Evolutionary conservation across 2,797 vertebrate genomes (phyloP), one percentile per base, ranked within the genome.

Genomic region (Myripristis jacobus): DNA sequence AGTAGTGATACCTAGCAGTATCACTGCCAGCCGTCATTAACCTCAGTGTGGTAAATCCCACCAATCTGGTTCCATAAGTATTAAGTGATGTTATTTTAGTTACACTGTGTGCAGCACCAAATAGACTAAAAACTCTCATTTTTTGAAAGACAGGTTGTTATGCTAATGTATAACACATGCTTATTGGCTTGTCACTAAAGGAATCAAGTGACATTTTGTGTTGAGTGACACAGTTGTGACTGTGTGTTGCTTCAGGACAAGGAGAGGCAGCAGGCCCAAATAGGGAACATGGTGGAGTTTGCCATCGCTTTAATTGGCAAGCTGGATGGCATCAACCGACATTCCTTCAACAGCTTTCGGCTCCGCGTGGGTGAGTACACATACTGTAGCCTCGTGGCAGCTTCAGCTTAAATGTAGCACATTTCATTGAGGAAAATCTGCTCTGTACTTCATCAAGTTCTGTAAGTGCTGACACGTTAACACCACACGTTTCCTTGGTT

Each of bases 291-390:
- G 95, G 96, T 99, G 89, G 98, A 99, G 77, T 99, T 98, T 52
- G 97, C 96, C 53, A 95, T 97, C 19, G 97, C 97, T 60, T 83
- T 99, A 87, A 97, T 97, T 84, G 96, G 94, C 52, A 99, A 99
- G 90, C 92, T 99, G 92, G 97, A 99, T 0, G 97, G 97, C 86
- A 99, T 99, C 93, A 99, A 99, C 92, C 92, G 97, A 54, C 98
- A 99, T 77, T 99, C 98, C 79, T 99, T 99, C 77, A 99, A 99
- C 85, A 96, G 93, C 50, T 99, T 99, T 90, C 95, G 96, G 75
- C 94, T 99, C 0, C 96, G 98, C 0, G 93, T 99, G 0, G 98
- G 98, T 99, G 87, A 95, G 96, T 92, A 52, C 54, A 60, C 46
- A 27, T 53, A n/a, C n/a, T n/a, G n/a, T n/a, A 57, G 53, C 61